phyloP scores from a whole-genome alignment of 2,113 vertebrate species.

The Regulus satrapa region DNA sequence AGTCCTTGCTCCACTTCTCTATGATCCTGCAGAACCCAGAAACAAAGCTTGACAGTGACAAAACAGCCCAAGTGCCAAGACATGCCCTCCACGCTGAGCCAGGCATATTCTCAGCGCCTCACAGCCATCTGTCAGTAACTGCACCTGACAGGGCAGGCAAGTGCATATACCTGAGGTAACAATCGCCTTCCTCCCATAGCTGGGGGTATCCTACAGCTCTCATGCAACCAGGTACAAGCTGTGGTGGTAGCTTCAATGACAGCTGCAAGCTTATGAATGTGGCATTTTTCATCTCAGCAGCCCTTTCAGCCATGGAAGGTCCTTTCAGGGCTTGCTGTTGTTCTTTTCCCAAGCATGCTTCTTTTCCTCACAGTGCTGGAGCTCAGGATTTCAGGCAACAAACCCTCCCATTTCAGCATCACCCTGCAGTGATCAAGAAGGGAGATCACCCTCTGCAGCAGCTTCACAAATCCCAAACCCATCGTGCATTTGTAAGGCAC shows the following conservation, averaged over 20 bases:
- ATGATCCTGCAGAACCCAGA: neutral
- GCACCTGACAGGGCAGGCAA: neutral
- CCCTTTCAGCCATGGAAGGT: neutral
- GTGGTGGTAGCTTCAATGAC: neutral
- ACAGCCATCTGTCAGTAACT: neutral
- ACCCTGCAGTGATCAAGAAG: neutral
- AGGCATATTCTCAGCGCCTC: neutral
- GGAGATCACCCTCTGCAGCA: neutral
- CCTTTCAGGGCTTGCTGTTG: neutral
- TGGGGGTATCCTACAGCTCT: neutral
- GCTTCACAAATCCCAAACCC: neutral
- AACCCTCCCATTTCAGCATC: neutral
- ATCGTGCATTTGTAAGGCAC: accelerated
- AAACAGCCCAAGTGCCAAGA: neutral
- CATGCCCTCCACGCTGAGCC: constrained; percentile 8
- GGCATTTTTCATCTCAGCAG: neutral
- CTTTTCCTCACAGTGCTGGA: neutral
- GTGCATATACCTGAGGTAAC: neutral
- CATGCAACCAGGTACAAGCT: neutral
- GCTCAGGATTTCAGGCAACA: neutral
- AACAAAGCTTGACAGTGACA: neutral
- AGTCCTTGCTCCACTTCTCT: neutral
- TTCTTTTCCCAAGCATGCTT: neutral
- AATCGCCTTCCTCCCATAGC: neutral
- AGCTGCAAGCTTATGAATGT: neutral